These are phyloP conservation scores for Crossocerus cetratus DNA, from an alignment of 2,888 invertebrate species.

Conservation along the genomic window DNA sequence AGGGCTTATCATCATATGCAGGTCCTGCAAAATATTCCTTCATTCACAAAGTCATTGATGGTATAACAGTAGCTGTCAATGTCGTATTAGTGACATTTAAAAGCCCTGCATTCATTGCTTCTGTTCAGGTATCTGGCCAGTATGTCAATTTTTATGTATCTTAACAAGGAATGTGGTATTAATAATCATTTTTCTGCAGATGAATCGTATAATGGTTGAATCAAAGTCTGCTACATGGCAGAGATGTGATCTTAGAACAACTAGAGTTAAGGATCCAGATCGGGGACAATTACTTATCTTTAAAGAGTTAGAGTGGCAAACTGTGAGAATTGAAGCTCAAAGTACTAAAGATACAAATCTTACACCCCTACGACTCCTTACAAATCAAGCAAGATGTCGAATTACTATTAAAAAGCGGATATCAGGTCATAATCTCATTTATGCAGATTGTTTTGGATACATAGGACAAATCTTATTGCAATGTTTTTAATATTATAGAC, in stretches of 20 bases:
- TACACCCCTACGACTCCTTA: conserved; percentile 93
- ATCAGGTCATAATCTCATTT: conserved; percentile 81
- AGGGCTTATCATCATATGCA: conserved; percentile 79
- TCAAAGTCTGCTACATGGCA: conserved; percentile 96
- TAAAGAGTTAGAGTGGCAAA: conserved; percentile 98
- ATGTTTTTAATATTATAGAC: conserved; percentile 80
- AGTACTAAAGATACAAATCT: conserved; percentile 87
- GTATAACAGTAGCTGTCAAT: conserved; percentile 97
- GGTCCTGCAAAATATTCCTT: conserved; percentile 88
- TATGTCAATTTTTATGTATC: background rate
- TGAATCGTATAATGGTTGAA: conserved; percentile 94
- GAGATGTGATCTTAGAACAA: conserved; percentile 90
- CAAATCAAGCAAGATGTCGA: conserved; percentile 95
- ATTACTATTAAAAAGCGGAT: conserved; percentile 97
- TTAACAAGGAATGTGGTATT: background rate
- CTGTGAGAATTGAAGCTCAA: conserved; percentile 95
- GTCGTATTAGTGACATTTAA: conserved; percentile 95
- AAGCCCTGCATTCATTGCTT: conserved; percentile 96
- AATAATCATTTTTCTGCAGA: conserved; percentile 27
- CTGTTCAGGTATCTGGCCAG: conserved; percentile 87
- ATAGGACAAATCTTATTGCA: conserved; percentile 1
- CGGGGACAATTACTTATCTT: conserved; percentile 95
- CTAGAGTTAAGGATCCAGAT: conserved; percentile 92
- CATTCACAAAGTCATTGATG: conserved; percentile 96
- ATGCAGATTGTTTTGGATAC: background rate